Percentiles rank a stretch among this genome's conserved stretches.
Evolutionary conservation across 2,888 invertebrate genomes (phyloP).

Genomic region (Amiota communis): DNA sequence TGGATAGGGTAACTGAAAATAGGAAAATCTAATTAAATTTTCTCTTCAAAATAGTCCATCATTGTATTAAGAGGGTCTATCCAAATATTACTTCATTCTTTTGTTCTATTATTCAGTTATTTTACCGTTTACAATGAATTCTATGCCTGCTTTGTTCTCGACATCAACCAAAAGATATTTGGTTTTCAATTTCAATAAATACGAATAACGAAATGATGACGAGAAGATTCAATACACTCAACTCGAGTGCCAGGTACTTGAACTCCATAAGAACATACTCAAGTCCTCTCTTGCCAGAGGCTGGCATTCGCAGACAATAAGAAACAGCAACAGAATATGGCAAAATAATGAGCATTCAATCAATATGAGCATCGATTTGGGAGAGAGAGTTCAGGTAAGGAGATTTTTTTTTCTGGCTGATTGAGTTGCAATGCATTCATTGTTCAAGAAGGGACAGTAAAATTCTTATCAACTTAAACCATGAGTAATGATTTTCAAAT

Average conservation of each 20-base stretch:
- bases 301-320: slow-evolving; percentile 14
- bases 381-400: slow-evolving; percentile 48
- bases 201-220: neutral
- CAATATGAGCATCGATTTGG: slow-evolving; percentile 27
- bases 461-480: no score
- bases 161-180: neutral
- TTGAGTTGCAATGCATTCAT: neutral
- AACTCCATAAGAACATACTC: slow-evolving; percentile 46
- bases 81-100: no score
- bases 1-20: slow-evolving; percentile 55
- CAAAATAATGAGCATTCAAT: slow-evolving; percentile 67
- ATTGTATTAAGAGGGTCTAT: no score
- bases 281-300: neutral
- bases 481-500: no score
- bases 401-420: slow-evolving; percentile 4
- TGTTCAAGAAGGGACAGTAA: no score
- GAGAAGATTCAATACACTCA: slow-evolving; percentile 52
- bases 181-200: slow-evolving; percentile 6
- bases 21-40: slow-evolving; percentile 18
- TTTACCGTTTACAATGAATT: neutral
- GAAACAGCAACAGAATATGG: slow-evolving; percentile 46
- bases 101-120: no score
- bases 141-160: slow-evolving; percentile 9
- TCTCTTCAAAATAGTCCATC: neutral
- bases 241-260: slow-evolving; percentile 52